Evolutionary conservation across 2,888 invertebrate genomes (phyloP), one percentile per base, ranked within the genome.

Genomic region (Eupithecia tripunctaria): DNA sequence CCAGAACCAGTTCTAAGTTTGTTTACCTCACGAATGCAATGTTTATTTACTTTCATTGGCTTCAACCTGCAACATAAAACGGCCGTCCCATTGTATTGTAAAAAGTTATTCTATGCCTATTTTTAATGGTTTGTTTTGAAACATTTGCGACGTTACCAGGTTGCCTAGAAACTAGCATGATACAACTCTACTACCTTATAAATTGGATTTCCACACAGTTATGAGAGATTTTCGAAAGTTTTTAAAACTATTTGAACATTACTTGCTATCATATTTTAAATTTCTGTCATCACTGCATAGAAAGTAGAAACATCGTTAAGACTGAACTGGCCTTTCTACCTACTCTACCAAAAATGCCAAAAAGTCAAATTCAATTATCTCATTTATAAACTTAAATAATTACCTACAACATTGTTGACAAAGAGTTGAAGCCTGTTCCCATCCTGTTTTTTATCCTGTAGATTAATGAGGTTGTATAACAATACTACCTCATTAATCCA

Each of bases 11-110:
- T 89, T 85, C 79, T 72, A 74, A 88, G 91, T 90, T 89, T 91
- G 91, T 91, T 93, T 92, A 91, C 91, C 91, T 88, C 88, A 85
- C 86, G 87, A 90, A 87, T 87, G 88, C 81, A 84, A 84, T 89
- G 90, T 92, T 93, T 92, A 91, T 93, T 93, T 93, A 92, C 91
- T 93, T 92, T 91, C 90, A 85, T 92, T 92, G 79, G 85, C 82
- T 76, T 78, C 81, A 87, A 87, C 88, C 86, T 85, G 87, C 84
- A 81, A 80, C 79, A 76, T 78, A 76, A 81, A 81, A 81, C 81
- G 72, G 71, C 67, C 73, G 75, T 70, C 76, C 76, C 72, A 81
- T 84, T 83, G 80, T 81, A 69, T 74, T 73, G 59, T 64, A 29
- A 60, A 29, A 32, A 21, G 3, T 36, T 15, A 18, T 14, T 32